Base-by-base conservation (phyloP, 2,888 invertebrate species). In the Rosalia funebris region DNA sequence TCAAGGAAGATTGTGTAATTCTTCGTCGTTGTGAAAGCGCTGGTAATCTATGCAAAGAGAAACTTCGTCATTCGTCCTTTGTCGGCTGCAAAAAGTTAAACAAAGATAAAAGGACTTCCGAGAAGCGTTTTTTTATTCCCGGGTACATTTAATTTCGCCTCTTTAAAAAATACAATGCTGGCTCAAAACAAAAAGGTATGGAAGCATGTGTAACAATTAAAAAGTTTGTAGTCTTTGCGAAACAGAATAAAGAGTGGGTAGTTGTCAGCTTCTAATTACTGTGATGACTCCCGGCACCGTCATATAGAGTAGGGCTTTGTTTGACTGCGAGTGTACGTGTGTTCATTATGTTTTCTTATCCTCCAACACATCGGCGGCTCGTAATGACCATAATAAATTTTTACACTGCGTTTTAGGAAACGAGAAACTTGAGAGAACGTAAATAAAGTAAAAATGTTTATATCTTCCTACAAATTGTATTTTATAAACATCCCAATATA, bases 321-420 rank as follows among this genome's bases (percentile, higher is more conserved):
- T 68, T 62, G 48, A 63, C 53, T 65, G 65, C 62, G 65, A 63
- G 68, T 68, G 83, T 83, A 84, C 83, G 82, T 81, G 80, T 79
- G 79, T 80, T 81, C 65, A 66, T 65, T 41, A 52, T 15, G 16
- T 41, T 15, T 41, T 36, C 41, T 52, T 11, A 25, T 52, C 31
- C 31, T 14, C 37, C 20, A 12, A 25, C 15, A n/a, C 50, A 50
- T 25, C 14, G 41, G 16, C 52, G 41, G 14, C 52, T 41, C 41
- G 52, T 52, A 10, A 5, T 34, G 11, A 34, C 9, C 25, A 9
- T 25, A 25, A 25, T 25, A 25, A 25, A 25, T 25, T 9, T 25
- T 25, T 5, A 25, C 25, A 9, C 9, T 25, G 4, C 25, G 4
- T 25, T 9, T 25, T 25, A 25, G 9, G 25, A 25, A 25, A 25